Evolutionary conservation across 1,140 invertebrate species (phyloP).

Genomic region (Drosophila navojoa): DNA sequence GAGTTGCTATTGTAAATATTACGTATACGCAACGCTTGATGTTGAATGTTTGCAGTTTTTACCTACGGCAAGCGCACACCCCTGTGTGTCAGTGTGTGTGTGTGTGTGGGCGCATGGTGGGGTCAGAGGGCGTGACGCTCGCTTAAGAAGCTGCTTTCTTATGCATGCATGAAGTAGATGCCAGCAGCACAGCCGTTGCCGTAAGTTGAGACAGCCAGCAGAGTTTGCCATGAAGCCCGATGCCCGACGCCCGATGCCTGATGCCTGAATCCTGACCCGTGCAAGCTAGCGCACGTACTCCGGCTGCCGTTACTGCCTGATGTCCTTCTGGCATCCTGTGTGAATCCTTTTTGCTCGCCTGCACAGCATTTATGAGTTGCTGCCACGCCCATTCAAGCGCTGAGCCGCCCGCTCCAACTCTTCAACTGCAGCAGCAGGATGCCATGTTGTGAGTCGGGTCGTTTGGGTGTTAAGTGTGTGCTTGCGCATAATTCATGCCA

Average conservation of each 20-base stretch:
- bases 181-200: background rate
- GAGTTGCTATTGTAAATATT: slow-evolving; percentile 13
- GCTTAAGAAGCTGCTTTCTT: slow-evolving; percentile 42
- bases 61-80: background rate
- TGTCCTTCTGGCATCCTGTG: slow-evolving; percentile 26
- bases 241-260: background rate
- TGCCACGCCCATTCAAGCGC: slow-evolving; percentile 2
- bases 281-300: background rate
- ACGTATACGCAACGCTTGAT: slow-evolving; percentile 8
- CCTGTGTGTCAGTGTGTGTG: background rate
- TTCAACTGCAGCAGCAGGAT: slow-evolving; percentile 19
- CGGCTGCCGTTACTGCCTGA: slow-evolving; percentile 7
- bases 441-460: slow-evolving; percentile 25
- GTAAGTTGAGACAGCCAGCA: slow-evolving; percentile 9
- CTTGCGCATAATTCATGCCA: slow-evolving; percentile 48
- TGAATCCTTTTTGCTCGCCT: slow-evolving; percentile 44
- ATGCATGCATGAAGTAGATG: slow-evolving; percentile 38
- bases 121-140: background rate
- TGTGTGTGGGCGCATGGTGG: background rate
- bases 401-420: background rate
- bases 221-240: slow-evolving; percentile 14
- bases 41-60: slow-evolving; percentile 11
- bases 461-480: slow-evolving; percentile 53
- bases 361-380: slow-evolving; percentile 61
- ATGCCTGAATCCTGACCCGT: slow-evolving; percentile 9